phyloP scores from a whole-genome alignment of 2,113 vertebrate genomes.

The Antigone vipio region DNA sequence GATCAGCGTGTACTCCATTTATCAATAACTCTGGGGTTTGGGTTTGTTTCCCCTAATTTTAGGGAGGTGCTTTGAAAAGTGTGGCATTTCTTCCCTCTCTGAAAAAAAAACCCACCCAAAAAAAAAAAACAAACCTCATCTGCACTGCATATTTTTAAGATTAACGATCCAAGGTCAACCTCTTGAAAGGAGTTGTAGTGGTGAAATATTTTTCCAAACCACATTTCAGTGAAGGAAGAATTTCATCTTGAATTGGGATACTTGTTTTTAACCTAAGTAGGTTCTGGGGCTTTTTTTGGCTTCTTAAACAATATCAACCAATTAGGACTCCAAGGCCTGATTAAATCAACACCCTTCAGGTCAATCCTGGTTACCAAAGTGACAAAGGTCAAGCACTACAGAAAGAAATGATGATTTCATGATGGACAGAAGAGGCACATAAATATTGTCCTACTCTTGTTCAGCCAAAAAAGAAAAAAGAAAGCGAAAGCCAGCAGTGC shows the following conservation, averaged over 20 bases:
- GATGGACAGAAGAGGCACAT: not conserved
- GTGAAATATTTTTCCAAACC: conserved; percentile 11
- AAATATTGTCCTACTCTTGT: not conserved
- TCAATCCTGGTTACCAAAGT: not conserved
- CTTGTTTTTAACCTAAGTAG: not conserved
- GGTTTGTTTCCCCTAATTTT: not conserved
- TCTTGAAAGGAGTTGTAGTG: not conserved
- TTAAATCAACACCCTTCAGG: not conserved
- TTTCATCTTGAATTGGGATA: not conserved
- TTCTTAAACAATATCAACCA: not conserved
- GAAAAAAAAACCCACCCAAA: not conserved
- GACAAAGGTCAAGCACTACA: not conserved
- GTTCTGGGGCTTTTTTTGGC: not conserved
- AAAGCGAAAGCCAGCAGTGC: not conserved
- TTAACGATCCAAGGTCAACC: conserved; percentile 2
- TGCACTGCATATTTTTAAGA: conserved; percentile 18
- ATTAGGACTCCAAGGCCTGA: not conserved
- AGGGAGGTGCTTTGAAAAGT: not conserved
- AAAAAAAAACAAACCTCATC: not conserved
- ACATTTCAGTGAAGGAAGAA: conserved; percentile 17
- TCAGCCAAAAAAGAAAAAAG: not conserved
- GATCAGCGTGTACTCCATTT: not conserved
- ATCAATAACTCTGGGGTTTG: not conserved
- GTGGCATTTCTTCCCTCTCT: not conserved
- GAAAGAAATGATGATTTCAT: not conserved